Conservation (phyloP, 2,113 vertebrate species). For the Corythaixoides concolor region DNA sequence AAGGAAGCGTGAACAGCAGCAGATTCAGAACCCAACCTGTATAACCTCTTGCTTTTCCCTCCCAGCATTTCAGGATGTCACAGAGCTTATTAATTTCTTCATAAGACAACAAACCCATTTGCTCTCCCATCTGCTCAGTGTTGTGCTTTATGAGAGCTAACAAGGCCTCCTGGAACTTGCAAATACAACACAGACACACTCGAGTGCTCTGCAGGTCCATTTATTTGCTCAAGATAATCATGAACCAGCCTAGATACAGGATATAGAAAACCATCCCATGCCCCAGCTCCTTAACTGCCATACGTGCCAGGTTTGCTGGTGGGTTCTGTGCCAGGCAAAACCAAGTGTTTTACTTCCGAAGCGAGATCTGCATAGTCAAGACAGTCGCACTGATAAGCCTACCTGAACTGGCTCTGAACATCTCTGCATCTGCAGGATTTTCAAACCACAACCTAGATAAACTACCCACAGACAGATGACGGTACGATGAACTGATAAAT, state of each 20-base stretch:
- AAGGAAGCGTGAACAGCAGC: neutral
- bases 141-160: neutral
- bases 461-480: neutral
- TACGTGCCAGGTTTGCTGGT: neutral
- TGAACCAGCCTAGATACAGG: neutral
- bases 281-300: neutral
- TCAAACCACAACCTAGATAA: neutral
- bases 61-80: neutral
- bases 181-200: neutral
- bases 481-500: neutral
- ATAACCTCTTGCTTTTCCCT: neutral
- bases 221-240: neutral
- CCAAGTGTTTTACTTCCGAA: neutral
- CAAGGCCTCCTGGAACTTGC: neutral
- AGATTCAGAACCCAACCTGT: neutral
- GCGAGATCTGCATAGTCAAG: neutral
- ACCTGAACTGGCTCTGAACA: neutral
- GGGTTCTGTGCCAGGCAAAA: neutral
- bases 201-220: neutral
- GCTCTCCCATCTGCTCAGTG: neutral
- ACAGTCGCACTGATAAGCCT: neutral
- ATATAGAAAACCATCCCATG: neutral
- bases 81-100: neutral
- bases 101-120: neutral
- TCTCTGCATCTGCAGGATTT: neutral